These are phyloP conservation scores for Drosophila insularis DNA, from an alignment of 1,140 invertebrate genomes.

Conservation along the genomic window DNA sequence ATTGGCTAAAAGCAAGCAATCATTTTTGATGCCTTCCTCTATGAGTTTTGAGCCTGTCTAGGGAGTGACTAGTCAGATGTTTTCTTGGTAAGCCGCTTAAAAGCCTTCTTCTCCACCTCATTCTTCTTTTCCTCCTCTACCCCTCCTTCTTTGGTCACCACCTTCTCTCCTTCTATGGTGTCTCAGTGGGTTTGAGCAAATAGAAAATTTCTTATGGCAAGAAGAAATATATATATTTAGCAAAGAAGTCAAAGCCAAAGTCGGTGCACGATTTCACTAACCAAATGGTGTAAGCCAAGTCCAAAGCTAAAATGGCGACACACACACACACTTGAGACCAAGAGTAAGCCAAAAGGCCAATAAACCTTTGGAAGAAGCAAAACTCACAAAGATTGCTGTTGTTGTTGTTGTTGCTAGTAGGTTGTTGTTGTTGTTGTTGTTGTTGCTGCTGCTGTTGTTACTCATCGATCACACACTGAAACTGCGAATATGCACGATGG, in stretches of 20 bases:
- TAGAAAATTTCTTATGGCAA: conserved; percentile 68
- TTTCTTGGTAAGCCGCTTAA: conserved; percentile 66
- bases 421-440: conserved; percentile 20
- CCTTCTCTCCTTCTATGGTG: background rate
- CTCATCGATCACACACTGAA: conserved; percentile 67
- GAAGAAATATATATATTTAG: conserved; percentile 75
- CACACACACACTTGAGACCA: conserved; percentile 24
- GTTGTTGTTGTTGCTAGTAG: too few species aligned
- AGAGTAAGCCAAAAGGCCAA: conserved; percentile 75
- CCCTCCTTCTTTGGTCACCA: background rate
- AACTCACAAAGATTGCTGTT: conserved; percentile 52
- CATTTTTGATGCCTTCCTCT: conserved; percentile 6
- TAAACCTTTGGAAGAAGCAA: conserved; percentile 68
- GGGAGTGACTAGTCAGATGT: conserved; percentile 64
- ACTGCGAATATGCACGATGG: conserved; percentile 28
- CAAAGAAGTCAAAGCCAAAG: conserved; percentile 60
- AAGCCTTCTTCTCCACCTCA: conserved; percentile 12
- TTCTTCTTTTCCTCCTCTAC: background rate
- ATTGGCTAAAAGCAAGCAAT: conserved; percentile 55
- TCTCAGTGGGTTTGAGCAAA: conserved; percentile 51
- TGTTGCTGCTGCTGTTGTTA: conserved; percentile 26
- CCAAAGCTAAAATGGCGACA: conserved; percentile 62
- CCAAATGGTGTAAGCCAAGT: conserved; percentile 40
- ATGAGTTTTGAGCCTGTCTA: conserved; percentile 28
- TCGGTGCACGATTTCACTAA: conserved; percentile 69